phyloP scores from a whole-genome alignment of 2,888 invertebrate genomes.

The Pilophorus perplexus region DNA sequence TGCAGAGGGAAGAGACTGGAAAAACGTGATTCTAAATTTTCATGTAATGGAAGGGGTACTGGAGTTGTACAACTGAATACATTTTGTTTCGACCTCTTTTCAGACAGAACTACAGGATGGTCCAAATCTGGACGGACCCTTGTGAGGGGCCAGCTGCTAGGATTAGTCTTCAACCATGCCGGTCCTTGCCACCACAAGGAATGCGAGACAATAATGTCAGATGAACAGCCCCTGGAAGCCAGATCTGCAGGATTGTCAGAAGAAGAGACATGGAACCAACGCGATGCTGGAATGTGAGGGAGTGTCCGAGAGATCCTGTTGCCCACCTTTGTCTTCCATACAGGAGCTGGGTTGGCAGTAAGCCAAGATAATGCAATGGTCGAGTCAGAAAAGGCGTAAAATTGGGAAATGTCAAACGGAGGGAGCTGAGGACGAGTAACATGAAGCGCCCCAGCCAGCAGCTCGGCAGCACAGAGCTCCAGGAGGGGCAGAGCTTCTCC shows the following conservation, averaged over 20 bases:
- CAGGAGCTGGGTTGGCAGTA: slow-evolving; percentile 1
- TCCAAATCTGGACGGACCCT: neutral
- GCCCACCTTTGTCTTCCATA: neutral
- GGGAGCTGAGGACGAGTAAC: neutral
- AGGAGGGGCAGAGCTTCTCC: too few species aligned
- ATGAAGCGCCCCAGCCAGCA: too few species aligned
- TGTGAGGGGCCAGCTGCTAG: neutral
- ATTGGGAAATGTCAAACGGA: neutral
- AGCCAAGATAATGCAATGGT: neutral
- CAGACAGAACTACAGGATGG: neutral
- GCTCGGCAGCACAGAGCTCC: too few species aligned
- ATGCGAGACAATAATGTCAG: neutral
- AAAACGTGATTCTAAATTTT: neutral
- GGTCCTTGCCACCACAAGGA: slow-evolving; percentile 5
- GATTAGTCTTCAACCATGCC: neutral
- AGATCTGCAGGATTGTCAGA: slow-evolving; percentile 3
- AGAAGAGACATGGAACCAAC: slow-evolving; percentile 6
- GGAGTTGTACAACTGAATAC: neutral
- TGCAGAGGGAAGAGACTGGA: neutral
- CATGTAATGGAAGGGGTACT: neutral
- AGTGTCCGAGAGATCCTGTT: neutral
- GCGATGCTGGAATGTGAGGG: neutral
- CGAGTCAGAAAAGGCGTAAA: neutral
- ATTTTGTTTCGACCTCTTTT: neutral
- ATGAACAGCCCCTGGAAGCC: neutral